phyloP scores from a whole-genome alignment of 2,888 invertebrate genomes.

The Agrochola lota region DNA sequence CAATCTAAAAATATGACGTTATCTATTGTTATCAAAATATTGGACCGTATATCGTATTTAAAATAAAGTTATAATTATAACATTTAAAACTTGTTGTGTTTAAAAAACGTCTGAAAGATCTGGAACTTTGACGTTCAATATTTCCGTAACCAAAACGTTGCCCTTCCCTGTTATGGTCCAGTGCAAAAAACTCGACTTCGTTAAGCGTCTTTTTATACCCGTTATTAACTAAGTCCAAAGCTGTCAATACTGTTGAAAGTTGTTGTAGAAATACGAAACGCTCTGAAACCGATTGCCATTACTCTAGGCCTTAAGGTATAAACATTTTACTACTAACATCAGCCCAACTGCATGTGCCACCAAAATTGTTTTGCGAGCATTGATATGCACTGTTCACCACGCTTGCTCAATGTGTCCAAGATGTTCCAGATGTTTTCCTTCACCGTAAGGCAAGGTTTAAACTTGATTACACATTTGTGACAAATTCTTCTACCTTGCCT shows the following conservation, averaged over 20 bases:
- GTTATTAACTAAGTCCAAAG: no score
- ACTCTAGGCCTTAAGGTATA: not conserved
- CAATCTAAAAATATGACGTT: not conserved
- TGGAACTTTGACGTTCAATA: no score
- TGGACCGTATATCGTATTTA: not conserved
- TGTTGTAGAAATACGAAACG: no score
- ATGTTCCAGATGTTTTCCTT: not conserved
- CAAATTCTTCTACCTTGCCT: not conserved
- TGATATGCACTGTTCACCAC: not conserved
- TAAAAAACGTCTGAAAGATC: no score
- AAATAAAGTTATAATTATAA: no score
- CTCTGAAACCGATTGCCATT: not conserved
- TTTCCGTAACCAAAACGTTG: no score
- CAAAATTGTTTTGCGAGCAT: not conserved
- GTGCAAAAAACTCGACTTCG: no score
- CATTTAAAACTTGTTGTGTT: no score
- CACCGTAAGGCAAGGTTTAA: not conserved
- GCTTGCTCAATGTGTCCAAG: not conserved
- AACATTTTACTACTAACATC: not conserved
- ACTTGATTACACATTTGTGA: not conserved
- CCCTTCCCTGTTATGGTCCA: no score
- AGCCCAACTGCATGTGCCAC: not conserved
- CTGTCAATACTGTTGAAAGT: no score
- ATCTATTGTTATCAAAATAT: conserved; percentile 12
- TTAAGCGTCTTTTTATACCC: no score